Conservation (phyloP, 2,113 vertebrate genomes). For the Siniperca chuatsi region DNA sequence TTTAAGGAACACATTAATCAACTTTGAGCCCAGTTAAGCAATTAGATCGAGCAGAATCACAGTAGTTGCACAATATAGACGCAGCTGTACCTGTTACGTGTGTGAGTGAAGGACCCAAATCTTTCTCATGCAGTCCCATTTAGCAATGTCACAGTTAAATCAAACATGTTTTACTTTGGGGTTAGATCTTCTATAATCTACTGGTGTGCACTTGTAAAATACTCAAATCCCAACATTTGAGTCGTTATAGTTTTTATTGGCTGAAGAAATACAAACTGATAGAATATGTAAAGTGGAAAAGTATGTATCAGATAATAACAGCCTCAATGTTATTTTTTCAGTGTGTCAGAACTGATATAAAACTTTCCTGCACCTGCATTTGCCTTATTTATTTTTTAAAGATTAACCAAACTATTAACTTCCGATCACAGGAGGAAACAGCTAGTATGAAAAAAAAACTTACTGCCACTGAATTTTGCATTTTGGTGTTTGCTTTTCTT, state of each 20-base stretch:
- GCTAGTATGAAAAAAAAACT: too few relatives aligned
- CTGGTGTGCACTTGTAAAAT: background rate
- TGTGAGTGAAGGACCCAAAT: background rate
- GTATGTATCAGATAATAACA: too few relatives aligned
- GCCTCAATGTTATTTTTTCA: too few relatives aligned
- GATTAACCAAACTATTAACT: too few relatives aligned
- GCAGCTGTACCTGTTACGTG: background rate
- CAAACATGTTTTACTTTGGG: background rate
- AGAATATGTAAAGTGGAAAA: too few relatives aligned
- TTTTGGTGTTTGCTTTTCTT: background rate
- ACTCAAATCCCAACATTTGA: background rate
- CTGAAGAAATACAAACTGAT: too few relatives aligned
- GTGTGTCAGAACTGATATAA: background rate
- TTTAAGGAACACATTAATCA: background rate
- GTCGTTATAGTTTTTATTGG: background rate
- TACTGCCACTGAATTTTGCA: background rate
- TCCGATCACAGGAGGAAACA: too few relatives aligned
- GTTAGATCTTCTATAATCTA: background rate
- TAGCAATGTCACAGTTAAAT: background rate
- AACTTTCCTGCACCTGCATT: background rate
- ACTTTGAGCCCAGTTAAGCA: background rate
- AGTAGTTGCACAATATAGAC: background rate
- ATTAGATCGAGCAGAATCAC: background rate
- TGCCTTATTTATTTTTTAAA: background rate
- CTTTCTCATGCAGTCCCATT: background rate